Percentiles rank a stretch among this genome's conserved stretches.
These are phyloP conservation scores for Cepphus grylle DNA, from an alignment of 2,113 vertebrate species.

Conservation along the genomic window DNA sequence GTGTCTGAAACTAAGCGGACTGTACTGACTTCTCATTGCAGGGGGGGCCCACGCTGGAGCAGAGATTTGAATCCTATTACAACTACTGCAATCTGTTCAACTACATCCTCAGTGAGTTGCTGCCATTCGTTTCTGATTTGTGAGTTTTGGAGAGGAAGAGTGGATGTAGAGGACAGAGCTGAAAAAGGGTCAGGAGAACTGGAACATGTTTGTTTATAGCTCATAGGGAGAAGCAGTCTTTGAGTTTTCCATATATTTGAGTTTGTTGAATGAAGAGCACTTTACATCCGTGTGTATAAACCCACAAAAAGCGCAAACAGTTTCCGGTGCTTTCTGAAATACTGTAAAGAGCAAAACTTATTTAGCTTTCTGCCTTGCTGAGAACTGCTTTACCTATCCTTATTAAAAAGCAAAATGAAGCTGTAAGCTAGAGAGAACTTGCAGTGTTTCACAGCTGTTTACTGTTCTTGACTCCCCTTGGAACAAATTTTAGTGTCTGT, in stretches of 20 bases:
- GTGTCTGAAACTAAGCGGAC: neutral
- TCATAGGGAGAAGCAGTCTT: neutral
- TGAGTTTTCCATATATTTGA: neutral
- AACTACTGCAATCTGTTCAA: conserved; percentile 99
- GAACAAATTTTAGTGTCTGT: neutral
- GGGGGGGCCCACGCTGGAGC: conserved; percentile 95
- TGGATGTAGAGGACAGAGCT: neutral
- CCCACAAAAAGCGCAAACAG: neutral
- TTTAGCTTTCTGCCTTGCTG: neutral
- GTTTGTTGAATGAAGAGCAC: neutral
- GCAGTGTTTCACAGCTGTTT: neutral
- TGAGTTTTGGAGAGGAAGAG: neutral
- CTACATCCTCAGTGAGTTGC: conserved; percentile 95
- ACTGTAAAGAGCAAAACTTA: neutral
- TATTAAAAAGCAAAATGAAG: neutral
- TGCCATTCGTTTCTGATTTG: neutral
- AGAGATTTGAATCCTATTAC: conserved; percentile 98
- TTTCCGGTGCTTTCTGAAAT: neutral
- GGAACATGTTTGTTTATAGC: neutral
- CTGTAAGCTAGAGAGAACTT: neutral
- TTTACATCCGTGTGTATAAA: neutral
- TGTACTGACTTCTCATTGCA: conserved; percentile 57
- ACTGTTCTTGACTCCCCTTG: neutral
- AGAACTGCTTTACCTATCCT: neutral
- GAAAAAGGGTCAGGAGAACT: neutral